phyloP scores from a whole-genome alignment of 2,888 invertebrate genomes.

The Nemotelus nigrinus region DNA sequence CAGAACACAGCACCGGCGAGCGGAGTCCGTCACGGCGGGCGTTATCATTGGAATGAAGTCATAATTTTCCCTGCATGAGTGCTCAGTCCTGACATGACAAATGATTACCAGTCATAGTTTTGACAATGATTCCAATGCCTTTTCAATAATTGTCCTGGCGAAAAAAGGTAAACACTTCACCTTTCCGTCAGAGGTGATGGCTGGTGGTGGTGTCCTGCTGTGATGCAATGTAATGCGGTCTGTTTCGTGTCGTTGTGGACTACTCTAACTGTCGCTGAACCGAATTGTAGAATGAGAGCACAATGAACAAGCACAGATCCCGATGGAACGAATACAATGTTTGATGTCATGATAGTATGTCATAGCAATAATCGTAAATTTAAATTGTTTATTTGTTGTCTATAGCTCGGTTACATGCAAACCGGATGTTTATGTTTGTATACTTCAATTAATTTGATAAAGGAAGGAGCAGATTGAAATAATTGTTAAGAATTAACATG shows the following conservation, averaged over 20 bases:
- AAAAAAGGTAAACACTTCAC: constrained; percentile 42
- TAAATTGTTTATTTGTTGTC: constrained; percentile 22
- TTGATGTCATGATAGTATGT: constrained; percentile 28
- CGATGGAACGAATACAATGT: not conserved
- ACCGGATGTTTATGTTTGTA: not conserved
- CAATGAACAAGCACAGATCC: not conserved
- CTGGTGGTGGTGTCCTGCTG: constrained; percentile 46
- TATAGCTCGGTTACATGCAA: constrained; percentile 24
- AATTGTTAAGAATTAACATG: no score
- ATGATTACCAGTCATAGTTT: constrained; percentile 38
- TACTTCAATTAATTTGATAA: no score
- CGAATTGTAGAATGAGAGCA: not conserved
- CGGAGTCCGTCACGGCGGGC: constrained; percentile 10
- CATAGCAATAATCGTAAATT: constrained; percentile 32
- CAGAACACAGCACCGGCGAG: not conserved
- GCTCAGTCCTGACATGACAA: constrained; percentile 24
- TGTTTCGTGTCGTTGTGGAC: not conserved
- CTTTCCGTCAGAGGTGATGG: constrained; percentile 39
- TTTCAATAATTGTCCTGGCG: constrained; percentile 37
- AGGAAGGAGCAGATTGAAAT: no score
- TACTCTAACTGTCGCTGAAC: not conserved
- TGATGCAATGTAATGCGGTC: constrained; percentile 31
- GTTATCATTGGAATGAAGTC: constrained; percentile 39
- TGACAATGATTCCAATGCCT: constrained; percentile 40
- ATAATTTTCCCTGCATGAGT: constrained; percentile 19